Conservation (phyloP, 2,888 invertebrate genomes). For the Heliconius charithonia region DNA sequence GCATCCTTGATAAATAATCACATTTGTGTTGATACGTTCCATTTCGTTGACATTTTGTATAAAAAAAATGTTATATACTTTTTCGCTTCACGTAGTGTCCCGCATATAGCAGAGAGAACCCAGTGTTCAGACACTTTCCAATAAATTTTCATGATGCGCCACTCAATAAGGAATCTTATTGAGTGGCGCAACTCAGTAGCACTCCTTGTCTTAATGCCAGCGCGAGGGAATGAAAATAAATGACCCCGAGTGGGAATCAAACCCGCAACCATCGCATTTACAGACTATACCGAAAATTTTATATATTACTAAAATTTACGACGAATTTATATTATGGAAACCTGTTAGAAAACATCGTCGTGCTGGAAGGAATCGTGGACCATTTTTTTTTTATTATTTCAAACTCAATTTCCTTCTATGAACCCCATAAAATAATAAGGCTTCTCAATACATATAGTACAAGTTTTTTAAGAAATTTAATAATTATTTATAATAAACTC, state of each 20-base stretch:
- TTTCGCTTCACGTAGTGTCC: neutral
- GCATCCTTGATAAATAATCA: slow-evolving; percentile 1
- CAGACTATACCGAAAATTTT: neutral
- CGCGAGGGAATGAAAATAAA: neutral
- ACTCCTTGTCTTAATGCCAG: neutral
- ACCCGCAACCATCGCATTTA: neutral
- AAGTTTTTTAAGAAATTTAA: no score
- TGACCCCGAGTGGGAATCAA: neutral
- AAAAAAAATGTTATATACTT: neutral
- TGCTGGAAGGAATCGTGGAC: no score
- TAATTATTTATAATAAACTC: no score
- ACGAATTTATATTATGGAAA: neutral
- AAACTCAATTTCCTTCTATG: no score
- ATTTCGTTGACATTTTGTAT: neutral
- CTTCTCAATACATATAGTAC: no score
- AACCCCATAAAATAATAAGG: no score
- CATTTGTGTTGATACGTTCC: neutral
- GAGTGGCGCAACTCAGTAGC: neutral
- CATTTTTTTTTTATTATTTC: no score
- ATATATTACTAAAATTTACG: neutral
- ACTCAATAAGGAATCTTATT: no score
- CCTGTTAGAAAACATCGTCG: no score
- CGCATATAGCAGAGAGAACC: neutral
- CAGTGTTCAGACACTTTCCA: neutral
- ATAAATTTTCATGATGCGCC: no score